A percentile compares a stretch with the other conserved stretches of the same genome.
Evolutionary conservation across 2,888 invertebrate genomes (phyloP).

Genomic region (Syritta pipiens): DNA sequence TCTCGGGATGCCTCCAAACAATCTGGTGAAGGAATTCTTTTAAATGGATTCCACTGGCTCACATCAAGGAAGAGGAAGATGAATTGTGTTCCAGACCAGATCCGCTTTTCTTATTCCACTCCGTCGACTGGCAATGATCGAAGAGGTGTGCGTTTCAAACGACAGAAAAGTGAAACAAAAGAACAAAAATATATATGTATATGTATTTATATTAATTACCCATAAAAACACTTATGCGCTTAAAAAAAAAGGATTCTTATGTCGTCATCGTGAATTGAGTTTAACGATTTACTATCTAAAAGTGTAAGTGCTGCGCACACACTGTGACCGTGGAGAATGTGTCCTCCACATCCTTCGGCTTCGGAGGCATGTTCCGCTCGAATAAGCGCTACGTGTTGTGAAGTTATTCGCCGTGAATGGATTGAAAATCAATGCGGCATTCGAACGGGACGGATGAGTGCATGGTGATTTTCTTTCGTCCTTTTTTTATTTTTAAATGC

Average conservation of each 20-base stretch:
- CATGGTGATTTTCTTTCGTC: slow-evolving; percentile 6
- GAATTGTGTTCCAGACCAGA: slow-evolving; percentile 23
- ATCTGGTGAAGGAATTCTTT: neutral
- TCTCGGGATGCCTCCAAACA: neutral
- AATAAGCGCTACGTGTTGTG: slow-evolving; percentile 45
- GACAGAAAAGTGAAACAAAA: neutral
- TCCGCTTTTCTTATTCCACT: neutral
- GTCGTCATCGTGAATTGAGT: slow-evolving; percentile 6
- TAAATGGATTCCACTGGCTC: slow-evolving; percentile 10
- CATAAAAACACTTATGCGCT: neutral
- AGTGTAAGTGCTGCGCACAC: too few relatives aligned
- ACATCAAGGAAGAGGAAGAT: slow-evolving; percentile 21
- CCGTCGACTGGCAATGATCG: slow-evolving; percentile 23
- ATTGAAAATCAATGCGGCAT: slow-evolving; percentile 49
- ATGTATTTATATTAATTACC: too few relatives aligned
- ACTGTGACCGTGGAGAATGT: too few relatives aligned
- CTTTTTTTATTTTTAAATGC: slow-evolving; percentile 1
- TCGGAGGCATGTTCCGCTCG: slow-evolving; percentile 21
- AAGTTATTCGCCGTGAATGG: slow-evolving; percentile 48
- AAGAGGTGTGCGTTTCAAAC: neutral
- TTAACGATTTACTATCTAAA: slow-evolving; percentile 30
- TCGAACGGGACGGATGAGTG: slow-evolving; percentile 1
- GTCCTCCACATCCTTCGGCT: too few relatives aligned
- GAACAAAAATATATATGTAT: too few relatives aligned
- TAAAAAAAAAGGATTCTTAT: too few relatives aligned